Percentiles rank a stretch among this genome's conserved stretches.
phyloP scores from a whole-genome alignment of 2,888 invertebrate species.

The Sesia apiformis region DNA sequence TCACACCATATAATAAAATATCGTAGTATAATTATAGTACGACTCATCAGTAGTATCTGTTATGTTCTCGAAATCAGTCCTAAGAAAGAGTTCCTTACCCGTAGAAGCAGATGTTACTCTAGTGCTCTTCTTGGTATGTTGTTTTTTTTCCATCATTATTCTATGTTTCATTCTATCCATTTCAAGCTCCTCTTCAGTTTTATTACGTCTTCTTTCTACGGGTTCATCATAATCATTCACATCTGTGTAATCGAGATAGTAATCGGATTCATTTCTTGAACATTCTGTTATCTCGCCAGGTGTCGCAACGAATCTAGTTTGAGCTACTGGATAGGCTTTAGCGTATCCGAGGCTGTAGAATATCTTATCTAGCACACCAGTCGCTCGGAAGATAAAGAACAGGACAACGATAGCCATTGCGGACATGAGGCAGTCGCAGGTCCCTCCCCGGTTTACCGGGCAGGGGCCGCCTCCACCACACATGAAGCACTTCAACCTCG shows the following conservation, averaged over 20 bases:
- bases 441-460: constrained; percentile 41
- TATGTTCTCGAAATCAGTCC: too few species aligned
- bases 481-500: constrained; percentile 16
- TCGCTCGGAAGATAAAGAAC: constrained; percentile 46
- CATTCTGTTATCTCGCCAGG: constrained; percentile 44
- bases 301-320: constrained; percentile 31
- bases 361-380: constrained; percentile 48
- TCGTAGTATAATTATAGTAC: too few species aligned
- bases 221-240: not conserved
- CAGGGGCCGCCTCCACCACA: constrained; percentile 53
- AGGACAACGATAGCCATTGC: constrained; percentile 37
- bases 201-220: not conserved
- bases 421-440: constrained; percentile 51
- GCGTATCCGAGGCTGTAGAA: constrained; percentile 50
- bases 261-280: constrained; percentile 32
- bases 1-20: too few species aligned
- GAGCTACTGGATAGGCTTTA: constrained; percentile 21
- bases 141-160: not conserved
- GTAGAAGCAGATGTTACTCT: not conserved
- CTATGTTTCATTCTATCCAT: not conserved
- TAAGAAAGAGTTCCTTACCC: too few species aligned
- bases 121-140: not conserved
- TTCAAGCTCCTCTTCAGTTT: not conserved
- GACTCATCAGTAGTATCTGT: too few species aligned
- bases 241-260: not conserved